A percentile compares a stretch with the other conserved stretches of the same genome.
Conservation (phyloP, 2,113 vertebrate species). For the Eurystomus gularis region DNA sequence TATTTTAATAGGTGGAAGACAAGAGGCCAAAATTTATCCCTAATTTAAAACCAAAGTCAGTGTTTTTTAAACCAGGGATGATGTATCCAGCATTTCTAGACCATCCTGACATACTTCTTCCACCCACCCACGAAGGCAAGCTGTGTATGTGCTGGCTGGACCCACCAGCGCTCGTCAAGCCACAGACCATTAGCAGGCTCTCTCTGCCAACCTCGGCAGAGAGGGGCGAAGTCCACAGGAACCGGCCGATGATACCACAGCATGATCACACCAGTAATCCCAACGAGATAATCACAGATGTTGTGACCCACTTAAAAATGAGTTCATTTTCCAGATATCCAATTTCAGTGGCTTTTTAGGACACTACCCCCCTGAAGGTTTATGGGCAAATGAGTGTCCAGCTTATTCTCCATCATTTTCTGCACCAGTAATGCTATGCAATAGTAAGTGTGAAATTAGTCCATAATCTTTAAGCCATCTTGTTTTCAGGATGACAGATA, state of each 20-base stretch:
- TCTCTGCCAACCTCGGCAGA: background rate
- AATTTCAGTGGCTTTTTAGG: constrained; percentile 72
- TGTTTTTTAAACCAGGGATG: background rate
- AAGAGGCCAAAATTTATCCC: background rate
- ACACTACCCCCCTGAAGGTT: constrained; percentile 57
- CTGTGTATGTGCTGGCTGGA: background rate
- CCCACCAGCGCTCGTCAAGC: background rate
- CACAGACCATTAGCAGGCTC: background rate
- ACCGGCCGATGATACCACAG: constrained; percentile 22
- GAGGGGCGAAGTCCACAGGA: constrained; percentile 27
- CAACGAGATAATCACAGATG: constrained; percentile 70
- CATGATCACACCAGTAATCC: constrained; percentile 56
- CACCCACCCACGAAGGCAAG: background rate
- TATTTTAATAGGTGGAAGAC: background rate
- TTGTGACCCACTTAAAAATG: constrained; percentile 73
- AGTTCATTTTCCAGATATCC: constrained; percentile 67
- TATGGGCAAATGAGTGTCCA: constrained; percentile 57
- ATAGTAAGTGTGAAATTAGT: constrained; percentile 60
- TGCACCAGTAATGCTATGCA: constrained; percentile 42
- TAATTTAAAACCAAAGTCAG: accelerated
- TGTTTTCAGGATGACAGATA: constrained; percentile 37
- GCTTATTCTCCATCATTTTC: constrained; percentile 58
- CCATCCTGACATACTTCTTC: background rate
- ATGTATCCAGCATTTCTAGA: background rate
- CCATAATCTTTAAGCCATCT: constrained; percentile 54